Percentiles rank a stretch among this genome's conserved stretches.
Conservation (phyloP, 92 coral and sea anemone species). For the Porites rus region DNA sequence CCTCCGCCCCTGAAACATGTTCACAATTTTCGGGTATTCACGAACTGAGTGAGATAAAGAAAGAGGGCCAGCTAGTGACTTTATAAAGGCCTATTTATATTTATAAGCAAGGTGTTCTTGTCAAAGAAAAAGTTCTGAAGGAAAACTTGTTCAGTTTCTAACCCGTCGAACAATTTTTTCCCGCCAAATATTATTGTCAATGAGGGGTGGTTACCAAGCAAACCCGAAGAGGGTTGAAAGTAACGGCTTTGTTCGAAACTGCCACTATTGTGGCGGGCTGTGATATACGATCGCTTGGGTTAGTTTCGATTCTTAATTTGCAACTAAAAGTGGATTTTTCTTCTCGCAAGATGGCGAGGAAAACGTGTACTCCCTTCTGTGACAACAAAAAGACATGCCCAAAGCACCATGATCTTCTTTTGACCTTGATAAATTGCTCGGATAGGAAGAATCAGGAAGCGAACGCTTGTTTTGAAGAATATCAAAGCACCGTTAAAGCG, state of each 20-base stretch:
- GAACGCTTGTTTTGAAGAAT: slow-evolving; percentile 24
- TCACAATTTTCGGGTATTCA: too few species aligned
- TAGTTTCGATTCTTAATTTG: not conserved
- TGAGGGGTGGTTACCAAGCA: slow-evolving; percentile 35
- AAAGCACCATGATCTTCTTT: slow-evolving; percentile 85
- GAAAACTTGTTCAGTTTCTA: too few species aligned
- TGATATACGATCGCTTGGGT: not conserved
- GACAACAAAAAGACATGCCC: slow-evolving; percentile 58
- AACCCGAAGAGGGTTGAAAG: not conserved
- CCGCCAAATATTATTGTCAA: not conserved
- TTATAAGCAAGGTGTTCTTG: too few species aligned
- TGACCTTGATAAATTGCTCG: slow-evolving; percentile 68
- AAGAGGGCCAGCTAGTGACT: too few species aligned
- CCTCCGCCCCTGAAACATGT: too few species aligned
- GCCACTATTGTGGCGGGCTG: not conserved
- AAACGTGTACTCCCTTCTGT: slow-evolving; percentile 87
- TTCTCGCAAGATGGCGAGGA: slow-evolving; percentile 61
- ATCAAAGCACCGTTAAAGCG: slow-evolving; percentile 56
- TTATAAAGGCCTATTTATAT: too few species aligned
- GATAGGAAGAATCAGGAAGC: slow-evolving; percentile 19
- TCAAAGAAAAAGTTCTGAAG: too few species aligned
- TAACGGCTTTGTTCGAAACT: slow-evolving; percentile 7
- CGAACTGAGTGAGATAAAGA: too few species aligned
- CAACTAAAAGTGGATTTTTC: not conserved
- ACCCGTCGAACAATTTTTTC: not conserved